Evolutionary conservation across 2,113 vertebrate genomes (phyloP), one percentile per base, ranked within the genome.

Genomic region (Vulpes ferrilata): DNA sequence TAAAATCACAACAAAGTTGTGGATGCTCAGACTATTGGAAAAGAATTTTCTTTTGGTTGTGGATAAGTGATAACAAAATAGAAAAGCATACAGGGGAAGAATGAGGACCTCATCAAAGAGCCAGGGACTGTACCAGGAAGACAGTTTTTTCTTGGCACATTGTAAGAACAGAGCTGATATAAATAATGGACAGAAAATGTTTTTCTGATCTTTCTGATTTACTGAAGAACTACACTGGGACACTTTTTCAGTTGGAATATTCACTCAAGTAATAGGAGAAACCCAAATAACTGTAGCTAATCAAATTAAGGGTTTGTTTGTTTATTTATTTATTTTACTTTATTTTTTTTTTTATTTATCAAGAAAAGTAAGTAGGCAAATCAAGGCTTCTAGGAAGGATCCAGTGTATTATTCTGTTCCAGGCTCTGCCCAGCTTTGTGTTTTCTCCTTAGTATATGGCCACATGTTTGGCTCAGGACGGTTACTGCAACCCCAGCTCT

Each of bases 201-300:
- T 81, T 95, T 71, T 25, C 25, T 65, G 30, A 32, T 79, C 20
- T 83, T 94, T 94, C 38, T 74, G 74, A 43, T 76, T 96, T 90
- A 64, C 17, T n/a, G 4, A 65, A 76, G 32, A 90, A 90, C 13
- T 13, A 8, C 27, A 60, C 0, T 16, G 10, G 35, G n/a, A 51
- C 20, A 43, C 16, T 83, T 32, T 69, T 83, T 84, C 35, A 62
- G 5, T 59, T 51, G 88, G 35, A 38, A 79, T 90, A 92, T 20
- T n/a, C 19, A 62, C n/a, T 92, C 38, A 30, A 0, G 15, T 64
- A 11, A 20, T 64, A 86, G 43, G 20, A 90, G 2, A 67, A 59
- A 7, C 15, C 3, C 25, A 32, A 74, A 65, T 78, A 88, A 87
- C 23, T 79, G 8, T 12, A 25, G 1, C 9, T 87, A 59, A 53